These are phyloP conservation scores for Betta splendens DNA, from an alignment of 2,797 vertebrate genomes.

Conservation along the genomic window DNA sequence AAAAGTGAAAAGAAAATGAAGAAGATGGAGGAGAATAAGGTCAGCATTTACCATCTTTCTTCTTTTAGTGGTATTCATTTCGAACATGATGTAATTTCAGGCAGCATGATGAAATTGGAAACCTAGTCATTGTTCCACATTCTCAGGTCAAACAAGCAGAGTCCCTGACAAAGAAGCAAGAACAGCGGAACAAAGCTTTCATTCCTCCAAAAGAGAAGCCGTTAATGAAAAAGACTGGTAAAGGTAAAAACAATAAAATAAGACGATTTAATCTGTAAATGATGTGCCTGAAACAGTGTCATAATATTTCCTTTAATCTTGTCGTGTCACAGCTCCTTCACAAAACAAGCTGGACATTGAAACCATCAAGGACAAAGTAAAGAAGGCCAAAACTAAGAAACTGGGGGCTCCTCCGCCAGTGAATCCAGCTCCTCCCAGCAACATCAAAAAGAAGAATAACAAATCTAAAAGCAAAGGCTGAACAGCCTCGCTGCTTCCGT, in stretches of 20 bases:
- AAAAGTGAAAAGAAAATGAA: conserved; percentile 90
- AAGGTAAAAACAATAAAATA: conserved; percentile 81
- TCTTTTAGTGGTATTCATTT: too few relatives aligned
- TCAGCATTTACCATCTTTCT: conserved; percentile 52
- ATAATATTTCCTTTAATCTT: background rate
- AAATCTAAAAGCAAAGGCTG: conserved; percentile 74
- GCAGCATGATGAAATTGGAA: too few relatives aligned
- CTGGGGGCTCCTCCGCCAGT: conserved; percentile 90
- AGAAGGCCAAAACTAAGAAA: conserved; percentile 92
- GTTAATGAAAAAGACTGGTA: conserved; percentile 78
- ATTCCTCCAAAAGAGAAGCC: conserved; percentile 95
- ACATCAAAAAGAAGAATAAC: conserved; percentile 83
- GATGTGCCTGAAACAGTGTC: background rate
- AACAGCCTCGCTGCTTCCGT: background rate
- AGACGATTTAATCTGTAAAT: background rate
- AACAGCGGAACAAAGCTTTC: conserved; percentile 94
- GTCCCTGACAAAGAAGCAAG: conserved; percentile 87
- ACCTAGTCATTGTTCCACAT: conserved; percentile 52
- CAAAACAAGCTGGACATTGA: conserved; percentile 90
- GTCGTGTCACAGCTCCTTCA: conserved; percentile 74
- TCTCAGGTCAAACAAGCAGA: conserved; percentile 88
- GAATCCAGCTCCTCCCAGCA: conserved; percentile 77
- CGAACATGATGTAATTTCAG: too few relatives aligned
- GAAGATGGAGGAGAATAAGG: conserved; percentile 91
- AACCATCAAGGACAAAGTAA: conserved; percentile 94